phyloP scores from a whole-genome alignment of 53 echinoderm and acorn worm species.

The Temnopleurus reevesii region DNA sequence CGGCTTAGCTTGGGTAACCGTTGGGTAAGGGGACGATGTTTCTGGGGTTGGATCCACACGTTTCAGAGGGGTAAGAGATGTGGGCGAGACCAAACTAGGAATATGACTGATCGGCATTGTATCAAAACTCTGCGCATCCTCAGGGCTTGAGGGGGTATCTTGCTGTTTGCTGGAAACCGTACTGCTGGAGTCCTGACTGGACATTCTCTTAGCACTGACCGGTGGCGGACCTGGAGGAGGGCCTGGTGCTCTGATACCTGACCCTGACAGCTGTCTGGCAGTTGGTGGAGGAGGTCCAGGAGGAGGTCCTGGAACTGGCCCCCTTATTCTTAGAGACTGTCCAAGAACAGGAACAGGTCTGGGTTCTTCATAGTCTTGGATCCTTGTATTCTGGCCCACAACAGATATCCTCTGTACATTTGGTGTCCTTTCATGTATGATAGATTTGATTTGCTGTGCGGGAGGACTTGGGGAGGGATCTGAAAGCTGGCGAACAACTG shows the following conservation, averaged over 20 bases:
- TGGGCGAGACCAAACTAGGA: conserved; percentile 39
- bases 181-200: conserved; percentile 6
- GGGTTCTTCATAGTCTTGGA: neutral
- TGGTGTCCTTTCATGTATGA: neutral
- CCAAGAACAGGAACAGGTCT: conserved; percentile 43
- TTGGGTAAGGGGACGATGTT: neutral
- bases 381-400: neutral
- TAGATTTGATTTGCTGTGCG: conserved; percentile 32
- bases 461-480: conserved; percentile 33
- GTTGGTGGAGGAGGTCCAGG: conserved; percentile 57
- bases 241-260: conserved; percentile 51
- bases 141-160: neutral
- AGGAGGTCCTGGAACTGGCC: conserved; percentile 60
- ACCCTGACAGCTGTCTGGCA: conserved; percentile 35
- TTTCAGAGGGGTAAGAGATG: conserved; percentile 9
- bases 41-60: conserved; percentile 29
- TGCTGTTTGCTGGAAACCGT: neutral
- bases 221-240: conserved; percentile 89
- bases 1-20: neutral
- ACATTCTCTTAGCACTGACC: conserved; percentile 64
- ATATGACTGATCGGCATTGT: conserved; percentile 16
- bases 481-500: conserved; percentile 40
- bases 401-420: conserved; percentile 36
- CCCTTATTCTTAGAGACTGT: conserved; percentile 29
- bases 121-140: neutral